A percentile compares a stretch with the other conserved stretches of the same genome.
These are phyloP conservation scores for Apamea epomidion DNA, from an alignment of 2,888 invertebrate species.

Conservation along the genomic window DNA sequence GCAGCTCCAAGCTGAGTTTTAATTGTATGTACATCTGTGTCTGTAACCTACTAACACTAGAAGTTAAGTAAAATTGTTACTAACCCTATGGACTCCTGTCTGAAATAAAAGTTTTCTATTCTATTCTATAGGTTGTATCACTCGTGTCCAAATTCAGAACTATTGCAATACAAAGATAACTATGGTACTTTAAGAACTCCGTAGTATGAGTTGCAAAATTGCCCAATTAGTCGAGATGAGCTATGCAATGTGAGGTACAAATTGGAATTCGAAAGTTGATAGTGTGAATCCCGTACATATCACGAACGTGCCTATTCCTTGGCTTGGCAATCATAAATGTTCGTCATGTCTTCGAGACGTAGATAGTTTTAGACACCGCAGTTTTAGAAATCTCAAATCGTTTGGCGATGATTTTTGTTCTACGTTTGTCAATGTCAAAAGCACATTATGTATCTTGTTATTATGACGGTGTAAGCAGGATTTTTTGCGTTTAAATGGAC, in stretches of 20 bases:
- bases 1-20: too few species aligned
- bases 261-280: not conserved
- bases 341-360: not conserved
- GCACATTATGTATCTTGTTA: not conserved
- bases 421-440: constrained; percentile 1
- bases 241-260: not conserved
- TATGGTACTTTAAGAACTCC: not conserved
- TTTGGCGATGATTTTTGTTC: not conserved
- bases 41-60: too few species aligned
- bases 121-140: not conserved
- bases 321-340: not conserved
- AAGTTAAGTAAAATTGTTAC: too few species aligned
- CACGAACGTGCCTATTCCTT: not conserved
- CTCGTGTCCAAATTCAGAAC: constrained; percentile 1
- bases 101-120: too few species aligned
- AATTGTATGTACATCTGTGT: too few species aligned
- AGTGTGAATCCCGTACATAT: not conserved
- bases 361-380: not conserved
- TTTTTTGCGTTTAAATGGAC: constrained; percentile 17
- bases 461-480: not conserved
- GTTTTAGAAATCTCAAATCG: not conserved
- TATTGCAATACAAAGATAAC: not conserved
- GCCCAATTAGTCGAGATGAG: not conserved
- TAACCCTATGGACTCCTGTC: too few species aligned
- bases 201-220: not conserved